Conservation (phyloP, 2,888 invertebrate genomes). For the Aleiodes testaceus region DNA sequence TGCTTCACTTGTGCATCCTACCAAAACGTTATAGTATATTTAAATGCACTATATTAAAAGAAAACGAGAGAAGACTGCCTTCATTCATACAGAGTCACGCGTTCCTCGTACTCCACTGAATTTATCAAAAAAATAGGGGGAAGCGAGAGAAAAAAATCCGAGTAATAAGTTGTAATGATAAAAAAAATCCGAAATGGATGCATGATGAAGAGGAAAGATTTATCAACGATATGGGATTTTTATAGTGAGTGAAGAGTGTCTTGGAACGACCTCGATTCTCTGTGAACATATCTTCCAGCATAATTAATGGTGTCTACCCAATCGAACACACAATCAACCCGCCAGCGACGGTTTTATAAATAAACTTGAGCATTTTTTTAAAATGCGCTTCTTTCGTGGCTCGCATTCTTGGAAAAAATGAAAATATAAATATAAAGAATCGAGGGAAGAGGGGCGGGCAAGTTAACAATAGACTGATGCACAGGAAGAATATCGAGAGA, state of each 20-base stretch:
- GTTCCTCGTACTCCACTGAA: slow-evolving; percentile 32
- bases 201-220: slow-evolving; percentile 10
- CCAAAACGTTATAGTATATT: slow-evolving; percentile 11
- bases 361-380: slow-evolving; percentile 45
- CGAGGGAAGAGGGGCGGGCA: no score
- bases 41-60: slow-evolving; percentile 19
- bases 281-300: slow-evolving; percentile 56
- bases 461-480: no score
- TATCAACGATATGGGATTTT: slow-evolving; percentile 18
- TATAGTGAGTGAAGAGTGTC: slow-evolving; percentile 28
- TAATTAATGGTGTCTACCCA: slow-evolving; percentile 63
- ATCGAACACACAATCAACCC: slow-evolving; percentile 53
- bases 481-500: no score
- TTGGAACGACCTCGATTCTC: slow-evolving; percentile 50
- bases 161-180: slow-evolving; percentile 38
- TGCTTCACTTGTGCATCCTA: neutral
- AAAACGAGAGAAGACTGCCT: slow-evolving; percentile 55
- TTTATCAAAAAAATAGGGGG: slow-evolving; percentile 11
- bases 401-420: neutral
- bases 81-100: slow-evolving; percentile 58
- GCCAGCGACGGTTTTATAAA: slow-evolving; percentile 60
- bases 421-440: slow-evolving; percentile 8
- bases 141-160: slow-evolving; percentile 26
- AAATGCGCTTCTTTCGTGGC: neutral
- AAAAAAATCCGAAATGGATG: slow-evolving; percentile 30